A percentile compares a stretch with the other conserved stretches of the same genome.
Conservation (phyloP, 2,113 vertebrate genomes). For the Chamaea fasciata region DNA sequence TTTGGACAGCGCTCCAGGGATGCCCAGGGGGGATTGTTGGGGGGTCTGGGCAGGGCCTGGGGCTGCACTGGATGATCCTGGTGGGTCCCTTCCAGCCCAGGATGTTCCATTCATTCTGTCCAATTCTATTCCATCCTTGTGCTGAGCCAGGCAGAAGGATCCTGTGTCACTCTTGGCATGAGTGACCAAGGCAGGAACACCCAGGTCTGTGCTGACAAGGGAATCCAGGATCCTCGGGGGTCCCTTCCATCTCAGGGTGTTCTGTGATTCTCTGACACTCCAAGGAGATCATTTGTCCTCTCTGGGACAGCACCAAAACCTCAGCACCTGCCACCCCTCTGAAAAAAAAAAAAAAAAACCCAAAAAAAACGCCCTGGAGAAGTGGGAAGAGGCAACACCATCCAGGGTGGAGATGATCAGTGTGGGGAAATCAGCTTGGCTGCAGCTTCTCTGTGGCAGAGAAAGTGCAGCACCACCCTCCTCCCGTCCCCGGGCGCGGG, state of each 20-base stretch:
- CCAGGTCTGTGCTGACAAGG: background rate
- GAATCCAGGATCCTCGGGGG: background rate
- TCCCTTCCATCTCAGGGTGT: background rate
- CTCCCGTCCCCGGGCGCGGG: fast-evolving
- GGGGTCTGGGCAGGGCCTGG: background rate
- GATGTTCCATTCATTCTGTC: background rate
- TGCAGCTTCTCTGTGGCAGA: background rate
- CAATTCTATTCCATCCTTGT: background rate
- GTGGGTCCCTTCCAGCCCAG: background rate
- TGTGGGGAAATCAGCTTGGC: constrained; percentile 19
- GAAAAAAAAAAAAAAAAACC: background rate
- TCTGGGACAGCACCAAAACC: background rate
- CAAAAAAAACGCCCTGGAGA: background rate
- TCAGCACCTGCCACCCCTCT: background rate
- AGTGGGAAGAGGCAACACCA: background rate
- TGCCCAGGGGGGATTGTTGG: background rate
- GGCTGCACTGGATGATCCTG: fast-evolving
- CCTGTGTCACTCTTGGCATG: background rate
- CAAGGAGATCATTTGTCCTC: background rate
- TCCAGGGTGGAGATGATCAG: constrained; percentile 10
- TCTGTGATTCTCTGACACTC: background rate
- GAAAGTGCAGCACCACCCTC: constrained; percentile 28
- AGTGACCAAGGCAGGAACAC: background rate
- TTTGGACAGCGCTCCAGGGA: background rate
- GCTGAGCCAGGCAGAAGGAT: background rate